Conservation (phyloP, 1,140 invertebrate species). For the Rhopalosiphum padi region DNA sequence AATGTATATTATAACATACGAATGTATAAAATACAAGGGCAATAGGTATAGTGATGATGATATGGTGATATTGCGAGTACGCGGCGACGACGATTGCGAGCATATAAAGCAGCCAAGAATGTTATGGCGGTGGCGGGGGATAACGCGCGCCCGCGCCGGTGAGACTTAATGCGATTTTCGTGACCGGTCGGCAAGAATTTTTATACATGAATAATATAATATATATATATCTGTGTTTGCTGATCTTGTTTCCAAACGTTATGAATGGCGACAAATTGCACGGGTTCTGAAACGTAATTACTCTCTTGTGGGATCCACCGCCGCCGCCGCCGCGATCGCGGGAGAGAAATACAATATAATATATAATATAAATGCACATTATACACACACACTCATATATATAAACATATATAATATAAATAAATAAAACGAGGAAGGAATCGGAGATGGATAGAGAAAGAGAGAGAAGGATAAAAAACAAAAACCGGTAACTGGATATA, state of each 20-base stretch:
- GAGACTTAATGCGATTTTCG: slow-evolving; percentile 57
- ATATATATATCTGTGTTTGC: slow-evolving; percentile 5
- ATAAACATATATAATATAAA: not conserved
- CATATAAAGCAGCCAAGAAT: slow-evolving; percentile 11
- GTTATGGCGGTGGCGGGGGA: not conserved
- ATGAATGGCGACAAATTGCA: slow-evolving; percentile 57
- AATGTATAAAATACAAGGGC: not conserved
- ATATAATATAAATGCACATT: not conserved
- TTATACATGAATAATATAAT: not conserved
- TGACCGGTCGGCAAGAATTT: slow-evolving; percentile 37
- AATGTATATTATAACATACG: not conserved
- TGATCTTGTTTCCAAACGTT: slow-evolving; percentile 52
- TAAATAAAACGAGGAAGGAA: slow-evolving; percentile 39
- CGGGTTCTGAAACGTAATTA: slow-evolving; percentile 44
- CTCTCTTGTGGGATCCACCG: slow-evolving; percentile 58
- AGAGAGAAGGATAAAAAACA: slow-evolving; percentile 3
- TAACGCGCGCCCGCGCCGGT: not conserved
- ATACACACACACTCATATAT: not conserved
- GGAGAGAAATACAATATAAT: slow-evolving; percentile 17
- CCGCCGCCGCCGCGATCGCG: slow-evolving; percentile 41
- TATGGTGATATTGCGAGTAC: not conserved
- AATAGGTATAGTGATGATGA: not conserved
- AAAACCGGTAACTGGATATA: slow-evolving; percentile 57
- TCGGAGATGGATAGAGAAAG: slow-evolving; percentile 27
- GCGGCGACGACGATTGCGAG: not conserved